These are phyloP conservation scores for Grammomys surdaster DNA, from an alignment of 2,113 vertebrate genomes.

Conservation along the genomic window DNA sequence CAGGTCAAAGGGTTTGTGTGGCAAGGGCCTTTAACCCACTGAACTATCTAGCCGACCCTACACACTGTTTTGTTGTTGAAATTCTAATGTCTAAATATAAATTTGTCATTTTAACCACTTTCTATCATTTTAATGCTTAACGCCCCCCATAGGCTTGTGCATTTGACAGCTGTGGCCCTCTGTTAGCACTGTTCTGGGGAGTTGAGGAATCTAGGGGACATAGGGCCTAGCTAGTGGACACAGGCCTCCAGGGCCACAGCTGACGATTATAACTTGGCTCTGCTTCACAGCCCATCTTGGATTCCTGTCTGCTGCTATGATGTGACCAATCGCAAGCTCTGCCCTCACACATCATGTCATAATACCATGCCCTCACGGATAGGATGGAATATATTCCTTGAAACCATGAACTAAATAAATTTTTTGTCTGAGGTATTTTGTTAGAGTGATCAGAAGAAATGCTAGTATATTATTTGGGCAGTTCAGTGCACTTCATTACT, in stretches of 20 bases:
- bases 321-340: background rate
- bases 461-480: background rate
- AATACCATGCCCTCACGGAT: background rate
- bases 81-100: conserved; percentile 35
- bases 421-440: background rate
- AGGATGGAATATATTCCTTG: background rate
- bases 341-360: background rate
- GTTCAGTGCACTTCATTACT: conserved; percentile 31
- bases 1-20: background rate
- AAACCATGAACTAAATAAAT: background rate
- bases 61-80: background rate
- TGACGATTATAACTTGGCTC: background rate
- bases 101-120: conserved; percentile 42
- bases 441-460: background rate
- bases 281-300: background rate
- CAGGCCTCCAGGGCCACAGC: background rate
- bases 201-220: background rate
- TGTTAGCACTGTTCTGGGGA: background rate
- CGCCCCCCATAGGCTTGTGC: background rate
- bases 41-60: background rate
- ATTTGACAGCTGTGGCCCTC: background rate
- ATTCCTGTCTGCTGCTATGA: background rate
- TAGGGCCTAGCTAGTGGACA: background rate
- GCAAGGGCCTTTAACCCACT: background rate
- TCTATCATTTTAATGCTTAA: background rate